Evolutionary conservation across 2,113 vertebrate species (phyloP).

Genomic region (Machaerirhynchus nigripectus): DNA sequence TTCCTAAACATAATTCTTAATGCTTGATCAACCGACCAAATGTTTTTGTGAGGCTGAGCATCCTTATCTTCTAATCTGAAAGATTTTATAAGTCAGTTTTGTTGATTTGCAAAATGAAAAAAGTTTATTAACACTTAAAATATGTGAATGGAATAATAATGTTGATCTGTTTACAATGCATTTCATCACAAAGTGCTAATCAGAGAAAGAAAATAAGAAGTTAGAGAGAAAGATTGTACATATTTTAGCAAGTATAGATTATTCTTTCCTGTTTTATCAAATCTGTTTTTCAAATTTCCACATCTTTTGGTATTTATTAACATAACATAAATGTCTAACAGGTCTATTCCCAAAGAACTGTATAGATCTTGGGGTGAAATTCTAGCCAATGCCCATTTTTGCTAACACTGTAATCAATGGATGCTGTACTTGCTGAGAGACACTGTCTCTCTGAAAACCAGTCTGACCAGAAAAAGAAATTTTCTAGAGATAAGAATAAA

Average conservation of each 20-base stretch:
- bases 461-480: background rate
- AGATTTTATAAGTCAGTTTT: conserved; percentile 3
- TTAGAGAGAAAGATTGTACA: background rate
- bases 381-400: background rate
- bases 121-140: conserved; percentile 11
- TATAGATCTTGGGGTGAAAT: background rate
- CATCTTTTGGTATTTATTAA: background rate
- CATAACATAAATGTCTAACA: background rate
- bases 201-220: background rate
- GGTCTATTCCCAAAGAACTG: background rate
- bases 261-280: background rate
- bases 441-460: background rate
- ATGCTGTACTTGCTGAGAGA: background rate
- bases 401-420: background rate
- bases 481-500: background rate
- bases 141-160: conserved; percentile 36
- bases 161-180: conserved; percentile 1
- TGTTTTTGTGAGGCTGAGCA: conserved; percentile 23
- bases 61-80: background rate
- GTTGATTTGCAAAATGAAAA: conserved; percentile 16
- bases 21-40: conserved; percentile 5
- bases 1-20: conserved; percentile 27
- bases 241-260: background rate
- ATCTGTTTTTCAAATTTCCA: background rate
- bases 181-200: background rate